Base-by-base conservation (phyloP, 2,888 invertebrate genomes). In the Hetaerina titia region DNA sequence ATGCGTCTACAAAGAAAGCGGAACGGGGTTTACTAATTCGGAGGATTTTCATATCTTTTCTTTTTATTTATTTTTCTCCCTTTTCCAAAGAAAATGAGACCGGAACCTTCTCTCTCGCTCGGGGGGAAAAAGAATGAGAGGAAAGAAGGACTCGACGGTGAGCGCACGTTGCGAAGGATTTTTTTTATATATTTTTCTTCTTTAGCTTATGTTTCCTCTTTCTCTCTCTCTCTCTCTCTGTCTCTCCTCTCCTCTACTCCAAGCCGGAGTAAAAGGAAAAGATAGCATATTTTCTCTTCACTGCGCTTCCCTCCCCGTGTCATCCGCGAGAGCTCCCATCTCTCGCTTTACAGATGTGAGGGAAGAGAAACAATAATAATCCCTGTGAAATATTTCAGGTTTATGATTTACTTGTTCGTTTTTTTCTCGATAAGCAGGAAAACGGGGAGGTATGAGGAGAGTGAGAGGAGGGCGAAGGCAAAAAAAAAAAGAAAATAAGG, bases 131-230 rank as follows among this genome's bases (percentile, higher is more conserved):
- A 69, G n/a, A 17, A 69, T n/a, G 81, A 81, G 81, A 31, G 81
- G 15, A 81, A 31, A 11, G 31, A 15, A 15, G 81, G 22, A 81
- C 31, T n/a, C 81, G 81, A 81, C 81, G 31, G 19, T 11, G 31
- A 81, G 31, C 31, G 31, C 31, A 31, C 81, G 31, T 31, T 31
- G 81, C 81, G 31, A 81, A 81, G 81, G 81, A 0, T 81, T 81
- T 81, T 81, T 81, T 9, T 81, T 13, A n/a, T 9, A 69, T 8
- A 9, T 69, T 17, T 17, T 17, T n/a, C 69, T 69, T 81, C 81
- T 81, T 81, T 81, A 25, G 31, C 81, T 81, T 31, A 81, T 31
- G 81, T n/a, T 81, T 81, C 81, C 81, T 31, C 81, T 81, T 31
- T 31, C 22, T 25, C n/a, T 13, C 60, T 60, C n/a, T n/a, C n/a